Base-by-base conservation (phyloP, 2,113 vertebrate species). In the Cynoglossus semilaevis region DNA sequence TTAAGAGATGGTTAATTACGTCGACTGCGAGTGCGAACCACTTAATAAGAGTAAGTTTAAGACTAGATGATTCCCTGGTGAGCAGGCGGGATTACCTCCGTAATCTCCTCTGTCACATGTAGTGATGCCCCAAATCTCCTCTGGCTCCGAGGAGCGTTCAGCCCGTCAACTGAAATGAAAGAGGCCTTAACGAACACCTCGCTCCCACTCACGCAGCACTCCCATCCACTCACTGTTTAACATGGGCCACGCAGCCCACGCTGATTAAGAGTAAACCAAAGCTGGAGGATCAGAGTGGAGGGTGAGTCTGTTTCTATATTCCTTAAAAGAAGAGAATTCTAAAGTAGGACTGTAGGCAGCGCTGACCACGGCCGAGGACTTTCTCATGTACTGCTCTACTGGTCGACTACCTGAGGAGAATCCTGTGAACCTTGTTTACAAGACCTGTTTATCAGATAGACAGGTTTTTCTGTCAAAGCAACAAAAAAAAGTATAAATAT, bases 31-130 rank as follows among this genome's bases (percentile, higher is more conserved):
- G 79, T 63, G 76, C 13, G 73, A 81, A 77, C 36, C 69, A 56
- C 76, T 88, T 89, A 90, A 92, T 89, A 93, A 90, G 89, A 88
- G 92, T 89, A 91, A 93, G 91, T 91, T 92, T 91, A 91, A 92
- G 91, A 90, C 75, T 79, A 70, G 80, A 85, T 90, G 89, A 86
- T 84, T 86, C 88, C 82, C 83, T 6, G 37, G 67, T 61, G 76
- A 63, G 58, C 78, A 86, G 62, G 81, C 74, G 65, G 90, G 92
- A 96, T 94, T 95, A 94, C 88, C 85, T 85, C 61, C 70, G 69
- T 93, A 93, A 94, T 91, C 91, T 83, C 84, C 80, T 88, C 91
- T 92, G 93, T 93, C 93, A 91, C 90, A 91, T 94, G 85, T 86
- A 90, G 92, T 92, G 92, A 88, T 86, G 87, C 79, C 81, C 52